Evolutionary conservation across 2,113 vertebrate genomes (phyloP).

Genomic region (Columbina picui): DNA sequence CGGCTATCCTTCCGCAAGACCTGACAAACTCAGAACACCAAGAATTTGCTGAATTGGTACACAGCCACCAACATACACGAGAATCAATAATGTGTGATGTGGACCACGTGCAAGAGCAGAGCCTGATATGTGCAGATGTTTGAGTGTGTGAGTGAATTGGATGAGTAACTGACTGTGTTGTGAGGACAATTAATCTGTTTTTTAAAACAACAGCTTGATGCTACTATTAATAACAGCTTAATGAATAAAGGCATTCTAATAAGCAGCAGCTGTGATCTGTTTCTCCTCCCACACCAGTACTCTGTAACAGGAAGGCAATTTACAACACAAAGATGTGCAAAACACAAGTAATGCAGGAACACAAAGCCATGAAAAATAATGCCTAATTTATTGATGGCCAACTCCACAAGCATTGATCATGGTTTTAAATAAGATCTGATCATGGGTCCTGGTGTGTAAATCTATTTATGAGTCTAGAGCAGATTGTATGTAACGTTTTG

Average conservation of each 20-base stretch:
- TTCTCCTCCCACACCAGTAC: neutral
- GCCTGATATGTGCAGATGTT: neutral
- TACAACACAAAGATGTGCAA: neutral
- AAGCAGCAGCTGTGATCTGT: neutral
- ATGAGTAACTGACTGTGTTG: neutral
- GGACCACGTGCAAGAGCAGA: neutral
- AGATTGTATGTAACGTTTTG: neutral
- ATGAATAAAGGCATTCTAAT: neutral
- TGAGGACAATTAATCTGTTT: neutral
- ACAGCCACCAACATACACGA: fast-evolving
- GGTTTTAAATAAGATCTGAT: neutral
- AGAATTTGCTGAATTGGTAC: neutral
- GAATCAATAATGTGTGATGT: neutral
- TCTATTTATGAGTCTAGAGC: neutral
- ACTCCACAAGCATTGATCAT: neutral
- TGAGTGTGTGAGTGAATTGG: neutral
- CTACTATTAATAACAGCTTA: neutral
- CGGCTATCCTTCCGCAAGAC: neutral
- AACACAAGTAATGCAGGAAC: neutral
- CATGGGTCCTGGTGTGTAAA: neutral
- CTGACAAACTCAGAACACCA: neutral
- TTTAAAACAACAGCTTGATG: neutral
- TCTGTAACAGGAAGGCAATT: neutral
- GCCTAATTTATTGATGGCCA: neutral
- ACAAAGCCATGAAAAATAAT: neutral